Percentiles rank a stretch among this genome's conserved stretches.
Evolutionary conservation across 2,888 invertebrate genomes (phyloP).

Genomic region (Cyrtodaria siliqua): DNA sequence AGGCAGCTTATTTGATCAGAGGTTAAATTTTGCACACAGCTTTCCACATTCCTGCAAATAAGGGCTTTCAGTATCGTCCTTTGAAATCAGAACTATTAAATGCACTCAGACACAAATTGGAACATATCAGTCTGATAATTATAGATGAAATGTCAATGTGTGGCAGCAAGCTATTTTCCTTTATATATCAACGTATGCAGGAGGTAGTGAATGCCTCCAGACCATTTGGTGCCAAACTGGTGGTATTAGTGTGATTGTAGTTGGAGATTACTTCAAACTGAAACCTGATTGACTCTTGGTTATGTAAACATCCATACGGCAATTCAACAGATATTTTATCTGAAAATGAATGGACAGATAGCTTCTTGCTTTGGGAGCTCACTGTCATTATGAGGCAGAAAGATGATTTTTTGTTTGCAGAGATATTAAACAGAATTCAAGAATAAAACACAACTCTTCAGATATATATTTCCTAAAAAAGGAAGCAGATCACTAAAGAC

Average conservation of each 20-base stretch:
- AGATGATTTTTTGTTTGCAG: conserved; percentile 38
- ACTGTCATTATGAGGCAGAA: conserved; percentile 52
- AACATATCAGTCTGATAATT: conserved; percentile 35
- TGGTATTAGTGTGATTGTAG: background rate
- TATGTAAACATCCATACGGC: too few species aligned
- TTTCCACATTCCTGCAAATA: conserved; percentile 36
- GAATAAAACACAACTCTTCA: background rate
- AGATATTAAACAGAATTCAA: conserved; percentile 17
- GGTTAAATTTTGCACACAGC: too few species aligned
- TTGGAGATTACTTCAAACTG: too few species aligned
- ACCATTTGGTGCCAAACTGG: background rate
- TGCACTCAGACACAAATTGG: conserved; percentile 20
- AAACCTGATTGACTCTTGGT: conserved; percentile 23
- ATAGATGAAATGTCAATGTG: conserved; percentile 72
- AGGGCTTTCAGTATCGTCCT: conserved; percentile 41
- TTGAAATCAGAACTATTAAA: conserved; percentile 32
- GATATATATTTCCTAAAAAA: too few species aligned
- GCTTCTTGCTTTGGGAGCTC: conserved; percentile 33
- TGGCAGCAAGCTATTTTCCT: conserved; percentile 17
- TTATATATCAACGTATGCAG: background rate
- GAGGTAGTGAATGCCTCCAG: background rate
- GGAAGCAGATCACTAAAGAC: too few species aligned
- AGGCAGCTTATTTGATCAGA: too few species aligned
- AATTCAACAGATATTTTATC: too few species aligned
- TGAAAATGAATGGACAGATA: conserved; percentile 36